Evolutionary conservation across 2,888 invertebrate genomes (phyloP).

Genomic region (Agrochola lychnidis): DNA sequence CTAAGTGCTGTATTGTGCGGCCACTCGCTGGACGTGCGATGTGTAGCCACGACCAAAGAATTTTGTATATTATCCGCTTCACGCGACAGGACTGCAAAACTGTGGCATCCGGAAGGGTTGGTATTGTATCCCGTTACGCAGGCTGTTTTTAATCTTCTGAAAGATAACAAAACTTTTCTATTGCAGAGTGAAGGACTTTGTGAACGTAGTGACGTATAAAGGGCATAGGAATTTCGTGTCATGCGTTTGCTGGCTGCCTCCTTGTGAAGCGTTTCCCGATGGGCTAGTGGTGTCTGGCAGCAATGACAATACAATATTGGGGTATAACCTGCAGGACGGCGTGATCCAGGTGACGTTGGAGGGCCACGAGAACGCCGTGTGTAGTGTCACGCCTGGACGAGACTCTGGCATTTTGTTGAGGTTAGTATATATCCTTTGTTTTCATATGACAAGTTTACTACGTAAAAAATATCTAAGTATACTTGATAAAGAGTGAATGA

Average conservation of each 20-base stretch:
- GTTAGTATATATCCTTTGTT: conserved; percentile 69
- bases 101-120: conserved; percentile 96
- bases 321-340: conserved; percentile 93
- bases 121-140: conserved; percentile 59
- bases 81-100: conserved; percentile 96
- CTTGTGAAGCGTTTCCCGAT: conserved; percentile 92
- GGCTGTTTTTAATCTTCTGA: conserved; percentile 16
- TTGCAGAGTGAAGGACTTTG: conserved; percentile 91
- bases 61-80: conserved; percentile 96
- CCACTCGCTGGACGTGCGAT: conserved; percentile 96
- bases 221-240: conserved; percentile 97
- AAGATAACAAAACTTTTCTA: conserved; percentile 40
- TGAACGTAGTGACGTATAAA: conserved; percentile 92
- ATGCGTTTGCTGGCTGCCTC: conserved; percentile 94
- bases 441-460: conserved; percentile 8
- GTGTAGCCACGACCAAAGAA: conserved; percentile 92
- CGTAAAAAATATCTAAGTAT: background rate
- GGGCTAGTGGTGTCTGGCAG: conserved; percentile 97
- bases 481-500: background rate
- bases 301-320: conserved; percentile 95
- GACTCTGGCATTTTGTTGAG: conserved; percentile 85
- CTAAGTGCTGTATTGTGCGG: conserved; percentile 94
- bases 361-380: conserved; percentile 95
- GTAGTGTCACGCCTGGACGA: conserved; percentile 85
- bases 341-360: conserved; percentile 93